phyloP scores from a whole-genome alignment of 2,113 vertebrate genomes.

The Ceyx cyanopectus region DNA sequence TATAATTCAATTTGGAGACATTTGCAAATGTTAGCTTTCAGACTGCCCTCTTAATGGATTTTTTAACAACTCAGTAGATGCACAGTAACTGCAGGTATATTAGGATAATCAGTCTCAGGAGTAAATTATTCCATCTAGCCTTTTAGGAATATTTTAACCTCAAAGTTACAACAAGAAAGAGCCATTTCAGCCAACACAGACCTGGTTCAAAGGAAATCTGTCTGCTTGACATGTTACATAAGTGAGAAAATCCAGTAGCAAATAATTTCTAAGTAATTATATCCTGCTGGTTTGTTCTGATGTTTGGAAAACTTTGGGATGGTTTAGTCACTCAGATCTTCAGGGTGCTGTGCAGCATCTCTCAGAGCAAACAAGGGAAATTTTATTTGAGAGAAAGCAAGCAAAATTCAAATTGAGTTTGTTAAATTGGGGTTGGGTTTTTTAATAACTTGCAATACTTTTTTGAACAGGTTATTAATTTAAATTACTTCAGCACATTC shows the following conservation, averaged over 20 bases:
- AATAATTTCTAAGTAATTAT: neutral
- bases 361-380: neutral
- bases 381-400: neutral
- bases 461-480: neutral
- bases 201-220: neutral
- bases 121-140: conserved; percentile 28
- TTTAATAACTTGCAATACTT: neutral
- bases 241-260: neutral
- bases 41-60: conserved; percentile 45
- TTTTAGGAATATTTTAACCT: conserved; percentile 26
- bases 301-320: neutral
- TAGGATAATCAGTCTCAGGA: conserved; percentile 54
- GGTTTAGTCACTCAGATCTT: neutral
- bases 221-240: neutral
- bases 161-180: conserved; percentile 4
- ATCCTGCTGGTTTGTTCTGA: neutral
- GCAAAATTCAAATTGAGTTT: neutral
- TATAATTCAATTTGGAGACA: conserved; percentile 70
- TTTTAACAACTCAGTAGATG: conserved; percentile 64
- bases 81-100: conserved; percentile 51
- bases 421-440: neutral
- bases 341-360: neutral
- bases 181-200: neutral
- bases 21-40: conserved; percentile 68
- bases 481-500: neutral